A percentile compares a stretch with the other conserved stretches of the same genome.
These are phyloP conservation scores for Hylaeus volcanicus DNA, from an alignment of 1,140 invertebrate genomes.

Conservation along the genomic window DNA sequence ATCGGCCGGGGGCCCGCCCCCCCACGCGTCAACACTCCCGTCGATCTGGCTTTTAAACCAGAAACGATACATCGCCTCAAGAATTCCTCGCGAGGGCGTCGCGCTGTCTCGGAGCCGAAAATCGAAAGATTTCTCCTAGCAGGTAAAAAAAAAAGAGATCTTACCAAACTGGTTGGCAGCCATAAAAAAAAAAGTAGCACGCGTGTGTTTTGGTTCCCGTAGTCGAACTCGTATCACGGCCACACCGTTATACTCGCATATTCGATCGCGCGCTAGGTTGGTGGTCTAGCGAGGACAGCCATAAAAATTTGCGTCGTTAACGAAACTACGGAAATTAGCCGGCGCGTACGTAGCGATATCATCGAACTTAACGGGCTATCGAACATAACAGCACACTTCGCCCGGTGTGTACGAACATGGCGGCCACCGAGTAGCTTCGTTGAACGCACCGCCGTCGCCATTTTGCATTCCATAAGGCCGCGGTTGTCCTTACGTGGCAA, in stretches of 20 bases:
- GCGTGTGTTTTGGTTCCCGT: conserved; percentile 26
- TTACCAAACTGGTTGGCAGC: conserved; percentile 57
- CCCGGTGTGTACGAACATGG: conserved; percentile 55
- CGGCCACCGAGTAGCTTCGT: conserved; percentile 45
- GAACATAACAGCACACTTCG: conserved; percentile 2
- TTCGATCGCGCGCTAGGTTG: conserved; percentile 3
- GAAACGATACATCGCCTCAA: conserved; percentile 2
- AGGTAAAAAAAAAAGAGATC: conserved; percentile 55
- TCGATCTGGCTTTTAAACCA: conserved; percentile 5
- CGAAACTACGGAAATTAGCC: not conserved
- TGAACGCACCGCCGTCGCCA: conserved; percentile 54
- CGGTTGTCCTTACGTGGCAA: conserved; percentile 62
- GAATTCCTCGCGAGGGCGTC: conserved; percentile 59
- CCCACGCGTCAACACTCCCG: no score
- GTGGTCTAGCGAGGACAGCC: not conserved
- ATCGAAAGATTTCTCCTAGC: conserved; percentile 58
- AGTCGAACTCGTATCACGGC: conserved; percentile 18
- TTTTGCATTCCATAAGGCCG: conserved; percentile 62
- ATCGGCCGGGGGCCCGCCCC: no score
- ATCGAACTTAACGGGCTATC: conserved; percentile 26
- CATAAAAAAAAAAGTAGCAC: conserved; percentile 31
- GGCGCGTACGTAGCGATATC: not conserved
- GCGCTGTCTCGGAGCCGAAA: conserved; percentile 68
- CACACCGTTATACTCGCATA: conserved; percentile 44
- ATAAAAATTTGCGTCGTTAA: conserved; percentile 16